These are phyloP conservation scores for Cololabis saira DNA, from an alignment of 2,113 vertebrate genomes.

Conservation along the genomic window DNA sequence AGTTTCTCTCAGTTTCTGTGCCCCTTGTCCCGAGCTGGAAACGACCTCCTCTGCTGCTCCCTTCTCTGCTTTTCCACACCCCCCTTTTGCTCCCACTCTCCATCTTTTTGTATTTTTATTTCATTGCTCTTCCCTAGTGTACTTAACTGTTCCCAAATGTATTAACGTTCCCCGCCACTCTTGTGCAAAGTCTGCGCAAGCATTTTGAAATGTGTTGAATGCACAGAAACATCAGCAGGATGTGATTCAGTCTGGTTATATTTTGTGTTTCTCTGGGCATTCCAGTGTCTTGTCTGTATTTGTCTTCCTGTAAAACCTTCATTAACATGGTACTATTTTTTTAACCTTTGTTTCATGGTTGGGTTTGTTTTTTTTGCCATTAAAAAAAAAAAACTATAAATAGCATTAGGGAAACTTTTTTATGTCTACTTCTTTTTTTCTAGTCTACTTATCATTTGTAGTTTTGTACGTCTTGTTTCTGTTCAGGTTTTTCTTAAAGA, in stretches of 20 bases:
- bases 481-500: constrained; percentile 27
- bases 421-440: constrained; percentile 13
- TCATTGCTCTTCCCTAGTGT: background rate
- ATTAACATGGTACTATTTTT: too few species aligned
- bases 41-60: constrained; percentile 35
- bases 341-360: background rate
- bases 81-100: background rate
- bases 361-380: constrained; percentile 28
- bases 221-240: constrained; percentile 34
- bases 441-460: constrained; percentile 32
- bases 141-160: constrained; percentile 15
- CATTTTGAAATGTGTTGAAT: constrained; percentile 16
- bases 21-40: constrained; percentile 2
- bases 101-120: background rate
- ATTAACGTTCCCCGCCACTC: constrained; percentile 22
- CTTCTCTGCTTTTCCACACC: constrained; percentile 5
- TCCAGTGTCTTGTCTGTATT: background rate
- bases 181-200: constrained; percentile 40
- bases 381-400: constrained; percentile 23
- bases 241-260: constrained; percentile 2
- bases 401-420: constrained; percentile 32
- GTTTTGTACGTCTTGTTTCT: constrained; percentile 59
- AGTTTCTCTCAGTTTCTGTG: too few species aligned
- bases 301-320: background rate
- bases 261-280: background rate